phyloP scores from a whole-genome alignment of 1,140 invertebrate genomes.

The Tetraneura akinire region DNA sequence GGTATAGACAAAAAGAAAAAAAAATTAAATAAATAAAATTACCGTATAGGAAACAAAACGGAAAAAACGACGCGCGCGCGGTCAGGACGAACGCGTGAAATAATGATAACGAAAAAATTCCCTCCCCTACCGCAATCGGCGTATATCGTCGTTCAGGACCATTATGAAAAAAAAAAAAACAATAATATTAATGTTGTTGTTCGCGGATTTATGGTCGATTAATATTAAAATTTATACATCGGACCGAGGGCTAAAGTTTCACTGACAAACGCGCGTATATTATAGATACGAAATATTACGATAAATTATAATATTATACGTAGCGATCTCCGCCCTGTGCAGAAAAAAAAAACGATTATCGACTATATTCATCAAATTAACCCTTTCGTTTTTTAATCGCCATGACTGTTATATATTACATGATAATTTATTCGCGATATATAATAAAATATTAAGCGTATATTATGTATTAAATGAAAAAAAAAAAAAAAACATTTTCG shows the following conservation, averaged over 20 bases:
- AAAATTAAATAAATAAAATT: background rate
- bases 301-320: too few relatives aligned
- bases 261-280: too few relatives aligned
- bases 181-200: conserved; percentile 37
- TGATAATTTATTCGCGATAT: too few relatives aligned
- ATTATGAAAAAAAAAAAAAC: conserved; percentile 24
- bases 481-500: too few relatives aligned
- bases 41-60: background rate
- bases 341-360: conserved; percentile 10
- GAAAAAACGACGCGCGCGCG: background rate
- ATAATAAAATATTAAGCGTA: too few relatives aligned
- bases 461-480: too few relatives aligned
- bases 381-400: conserved; percentile 3
- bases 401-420: too few relatives aligned
- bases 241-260: background rate
- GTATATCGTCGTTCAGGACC: background rate
- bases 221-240: background rate
- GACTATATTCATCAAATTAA: background rate
- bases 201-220: conserved; percentile 49
- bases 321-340: background rate
- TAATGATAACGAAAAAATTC: conserved; percentile 1
- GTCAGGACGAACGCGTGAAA: conserved; percentile 10
- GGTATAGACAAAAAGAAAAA: conserved; percentile 4
- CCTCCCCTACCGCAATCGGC: background rate
- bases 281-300: too few relatives aligned